These are phyloP conservation scores for Nipponia nippon DNA, from an alignment of 2,113 vertebrate species.

Conservation along the genomic window DNA sequence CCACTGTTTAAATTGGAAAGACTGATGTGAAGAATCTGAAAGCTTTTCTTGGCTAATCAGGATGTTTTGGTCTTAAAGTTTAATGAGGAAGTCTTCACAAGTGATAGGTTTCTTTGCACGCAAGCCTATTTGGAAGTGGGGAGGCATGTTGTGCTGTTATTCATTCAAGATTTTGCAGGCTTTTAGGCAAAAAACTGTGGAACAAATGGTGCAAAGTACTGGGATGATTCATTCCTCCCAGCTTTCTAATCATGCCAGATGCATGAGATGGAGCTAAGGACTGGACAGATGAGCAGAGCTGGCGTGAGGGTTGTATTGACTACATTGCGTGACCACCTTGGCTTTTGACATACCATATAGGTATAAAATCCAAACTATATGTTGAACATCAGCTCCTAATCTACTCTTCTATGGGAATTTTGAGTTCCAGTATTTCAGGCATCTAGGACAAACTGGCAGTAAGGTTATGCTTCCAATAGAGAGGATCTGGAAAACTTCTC, in stretches of 20 bases:
- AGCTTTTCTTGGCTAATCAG: background rate
- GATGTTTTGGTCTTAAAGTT: background rate
- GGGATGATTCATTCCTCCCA: background rate
- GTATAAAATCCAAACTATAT: background rate
- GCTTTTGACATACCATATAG: background rate
- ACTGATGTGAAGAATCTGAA: background rate
- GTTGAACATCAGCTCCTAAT: background rate
- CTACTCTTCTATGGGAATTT: background rate
- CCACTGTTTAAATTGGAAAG: background rate
- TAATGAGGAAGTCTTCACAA: background rate
- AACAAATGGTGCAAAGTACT: background rate
- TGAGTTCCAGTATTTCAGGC: background rate
- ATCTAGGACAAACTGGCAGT: background rate
- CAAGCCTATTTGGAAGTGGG: background rate
- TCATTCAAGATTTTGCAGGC: background rate
- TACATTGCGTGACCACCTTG: background rate
- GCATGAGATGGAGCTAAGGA: background rate
- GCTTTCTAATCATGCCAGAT: background rate
- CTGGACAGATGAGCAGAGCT: background rate
- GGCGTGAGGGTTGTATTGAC: rapidly evolving
- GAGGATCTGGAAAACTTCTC: background rate
- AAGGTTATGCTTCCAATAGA: background rate
- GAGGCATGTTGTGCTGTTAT: background rate
- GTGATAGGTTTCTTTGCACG: background rate
- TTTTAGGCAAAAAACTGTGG: background rate